Base-by-base conservation (phyloP, 2,113 vertebrate species). In the Verasper variegatus region DNA sequence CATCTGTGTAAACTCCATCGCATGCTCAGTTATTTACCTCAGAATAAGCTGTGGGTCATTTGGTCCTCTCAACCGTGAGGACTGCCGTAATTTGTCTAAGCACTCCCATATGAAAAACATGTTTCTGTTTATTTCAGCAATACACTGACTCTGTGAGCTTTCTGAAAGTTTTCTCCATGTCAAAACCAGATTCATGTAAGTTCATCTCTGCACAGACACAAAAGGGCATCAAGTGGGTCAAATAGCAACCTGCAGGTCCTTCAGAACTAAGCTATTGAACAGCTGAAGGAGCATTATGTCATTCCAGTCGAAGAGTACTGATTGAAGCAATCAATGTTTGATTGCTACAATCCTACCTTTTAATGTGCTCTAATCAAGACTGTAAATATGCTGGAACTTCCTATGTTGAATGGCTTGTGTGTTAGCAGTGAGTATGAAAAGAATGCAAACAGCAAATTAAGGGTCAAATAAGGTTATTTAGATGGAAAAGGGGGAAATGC, bases 21-120 rank as follows among this genome's bases (percentile, higher is more conserved):
- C 65, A 69, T 68, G 61, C 70, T 78, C 24, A 74, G 82, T 84
- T 89, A 83, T 88, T 89, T 84, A 84, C 69, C 77, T 55, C 66
- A 64, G 70, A 86, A 68, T 71, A 84, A 90, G 60, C 77, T 80
- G 67, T 59, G 54, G 76, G 67, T 76, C 51, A 57, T 68, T 74
- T 17, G 20, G 31, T 70, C 52, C 21, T 77, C 24, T 74, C n/a
- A 71, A 18, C 47, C 40, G 15, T 17, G 24, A 52, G 66, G 47
- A 64, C 15, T 57, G 72, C 58, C 6, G 14, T 58, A 23, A 81
- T 78, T 75, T 75, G 45, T 42, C 18, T 62, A 77, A 78, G 76
- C n/a, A 40, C 55, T 90, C 52, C 84, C 86, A 89, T 65, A 83
- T 91, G 86, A 74, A 27, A 18, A 1, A 37, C 76, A 63, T 71